Conservation (phyloP, 2,888 invertebrate species). For the Epirrhoe tristata region DNA sequence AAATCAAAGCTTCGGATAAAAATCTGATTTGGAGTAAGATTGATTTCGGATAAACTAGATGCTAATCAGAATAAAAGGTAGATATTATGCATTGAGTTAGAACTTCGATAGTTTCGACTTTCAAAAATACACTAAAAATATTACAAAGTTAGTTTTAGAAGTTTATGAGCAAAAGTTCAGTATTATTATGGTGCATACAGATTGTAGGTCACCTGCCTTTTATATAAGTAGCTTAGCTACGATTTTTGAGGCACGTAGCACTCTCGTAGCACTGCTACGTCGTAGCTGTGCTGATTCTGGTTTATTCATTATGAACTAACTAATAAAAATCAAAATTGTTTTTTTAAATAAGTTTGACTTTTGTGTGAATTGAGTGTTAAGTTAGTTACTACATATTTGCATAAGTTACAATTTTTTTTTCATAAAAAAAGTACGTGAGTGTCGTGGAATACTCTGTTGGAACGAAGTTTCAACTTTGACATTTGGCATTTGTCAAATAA, state of each 20-base stretch:
- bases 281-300: slow-evolving; percentile 4
- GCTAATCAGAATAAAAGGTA: slow-evolving; percentile 65
- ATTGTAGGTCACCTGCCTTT: not conserved
- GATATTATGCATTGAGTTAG: slow-evolving; percentile 29
- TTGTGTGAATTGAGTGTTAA: too few relatives aligned
- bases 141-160: not conserved
- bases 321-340: too few relatives aligned
- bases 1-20: slow-evolving; percentile 59
- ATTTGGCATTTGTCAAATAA: too few relatives aligned
- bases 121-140: not conserved
- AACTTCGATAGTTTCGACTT: not conserved
- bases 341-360: too few relatives aligned
- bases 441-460: too few relatives aligned
- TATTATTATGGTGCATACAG: not conserved
- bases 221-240: not conserved
- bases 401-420: too few relatives aligned
- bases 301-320: not conserved
- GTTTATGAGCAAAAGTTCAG: too few relatives aligned
- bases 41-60: slow-evolving; percentile 70
- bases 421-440: too few relatives aligned
- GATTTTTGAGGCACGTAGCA: slow-evolving; percentile 20
- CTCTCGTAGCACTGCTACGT: slow-evolving; percentile 15
- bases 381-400: too few relatives aligned
- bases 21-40: slow-evolving; percentile 66
- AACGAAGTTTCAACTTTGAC: too few relatives aligned